Conservation (phyloP, 2,113 vertebrate species). For the Cyprinodon variegatus region DNA sequence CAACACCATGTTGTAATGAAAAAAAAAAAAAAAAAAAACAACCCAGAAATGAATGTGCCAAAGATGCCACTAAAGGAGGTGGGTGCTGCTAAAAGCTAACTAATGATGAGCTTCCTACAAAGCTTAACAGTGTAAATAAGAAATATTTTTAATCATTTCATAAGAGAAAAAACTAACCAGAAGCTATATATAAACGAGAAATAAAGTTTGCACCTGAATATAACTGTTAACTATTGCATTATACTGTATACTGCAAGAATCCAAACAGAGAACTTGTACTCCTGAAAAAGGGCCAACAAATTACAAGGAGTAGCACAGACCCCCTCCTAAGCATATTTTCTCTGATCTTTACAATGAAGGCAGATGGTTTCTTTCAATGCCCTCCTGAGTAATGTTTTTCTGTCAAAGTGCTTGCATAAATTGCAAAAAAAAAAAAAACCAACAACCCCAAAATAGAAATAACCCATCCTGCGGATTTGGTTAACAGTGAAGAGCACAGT, state of each 20-base stretch:
- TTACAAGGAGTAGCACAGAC: background rate
- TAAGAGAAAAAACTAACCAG: background rate
- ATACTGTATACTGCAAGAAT: background rate
- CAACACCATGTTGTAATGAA: background rate
- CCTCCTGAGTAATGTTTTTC: background rate
- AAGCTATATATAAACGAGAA: background rate
- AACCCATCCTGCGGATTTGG: background rate
- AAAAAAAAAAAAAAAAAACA: background rate
- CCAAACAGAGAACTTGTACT: background rate
- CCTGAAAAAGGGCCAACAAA: background rate
- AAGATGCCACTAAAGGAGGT: constrained; percentile 1
- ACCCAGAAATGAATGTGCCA: background rate
- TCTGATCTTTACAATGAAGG: background rate
- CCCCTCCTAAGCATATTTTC: background rate
- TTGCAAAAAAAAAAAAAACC: background rate
- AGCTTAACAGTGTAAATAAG: too few relatives aligned
- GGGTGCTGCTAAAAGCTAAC: background rate
- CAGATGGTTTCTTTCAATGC: background rate
- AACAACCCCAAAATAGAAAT: background rate
- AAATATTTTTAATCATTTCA: background rate
- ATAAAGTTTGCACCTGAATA: background rate
- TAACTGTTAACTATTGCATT: background rate
- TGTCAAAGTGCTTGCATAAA: background rate
- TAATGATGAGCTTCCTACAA: background rate
- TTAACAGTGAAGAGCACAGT: background rate